Evolutionary conservation across 2,797 vertebrate species (phyloP).

Genomic region (Fistularia commersonii): DNA sequence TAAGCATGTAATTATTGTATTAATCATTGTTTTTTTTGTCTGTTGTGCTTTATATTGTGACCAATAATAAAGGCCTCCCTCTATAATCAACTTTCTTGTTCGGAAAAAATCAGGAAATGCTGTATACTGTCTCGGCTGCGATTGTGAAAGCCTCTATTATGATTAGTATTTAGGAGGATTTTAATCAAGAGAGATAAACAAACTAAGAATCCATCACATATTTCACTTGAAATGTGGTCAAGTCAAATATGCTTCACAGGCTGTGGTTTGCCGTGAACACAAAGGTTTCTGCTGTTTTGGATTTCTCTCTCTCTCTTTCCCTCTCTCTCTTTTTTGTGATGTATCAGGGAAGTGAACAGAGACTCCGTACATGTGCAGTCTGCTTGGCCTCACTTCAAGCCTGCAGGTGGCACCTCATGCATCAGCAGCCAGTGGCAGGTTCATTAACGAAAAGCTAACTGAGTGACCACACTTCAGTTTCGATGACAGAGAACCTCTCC

Average conservation of each 20-base stretch:
- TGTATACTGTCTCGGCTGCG: too few species aligned
- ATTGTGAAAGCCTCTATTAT: too few species aligned
- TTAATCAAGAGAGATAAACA: slow-evolving; percentile 8
- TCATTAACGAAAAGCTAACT: slow-evolving; percentile 57
- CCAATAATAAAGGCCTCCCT: slow-evolving; percentile 68
- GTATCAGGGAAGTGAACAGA: slow-evolving; percentile 6
- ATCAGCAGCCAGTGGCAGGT: slow-evolving; percentile 51
- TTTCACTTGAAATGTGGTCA: neutral
- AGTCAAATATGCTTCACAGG: slow-evolving; percentile 11
- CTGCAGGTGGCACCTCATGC: slow-evolving; percentile 51
- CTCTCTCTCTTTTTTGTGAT: neutral
- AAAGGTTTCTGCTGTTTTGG: slow-evolving; percentile 26
- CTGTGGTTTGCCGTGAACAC: slow-evolving; percentile 31
- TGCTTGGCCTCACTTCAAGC: slow-evolving; percentile 25
- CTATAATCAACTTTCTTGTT: slow-evolving; percentile 40
- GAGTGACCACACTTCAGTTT: slow-evolving; percentile 35
- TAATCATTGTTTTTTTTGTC: slow-evolving; percentile 58
- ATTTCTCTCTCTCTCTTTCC: neutral
- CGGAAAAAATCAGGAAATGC: slow-evolving; percentile 17
- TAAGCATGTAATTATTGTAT: slow-evolving; percentile 73
- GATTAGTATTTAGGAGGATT: slow-evolving; percentile 3
- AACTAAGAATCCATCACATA: neutral
- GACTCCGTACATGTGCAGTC: neutral
- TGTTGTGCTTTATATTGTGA: slow-evolving; percentile 61
- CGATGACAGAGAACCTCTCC: slow-evolving; percentile 40